A percentile compares a stretch with the other conserved stretches of the same genome.
These are phyloP conservation scores for Uloborus diversus DNA, from an alignment of 1,140 invertebrate genomes.

Conservation along the genomic window DNA sequence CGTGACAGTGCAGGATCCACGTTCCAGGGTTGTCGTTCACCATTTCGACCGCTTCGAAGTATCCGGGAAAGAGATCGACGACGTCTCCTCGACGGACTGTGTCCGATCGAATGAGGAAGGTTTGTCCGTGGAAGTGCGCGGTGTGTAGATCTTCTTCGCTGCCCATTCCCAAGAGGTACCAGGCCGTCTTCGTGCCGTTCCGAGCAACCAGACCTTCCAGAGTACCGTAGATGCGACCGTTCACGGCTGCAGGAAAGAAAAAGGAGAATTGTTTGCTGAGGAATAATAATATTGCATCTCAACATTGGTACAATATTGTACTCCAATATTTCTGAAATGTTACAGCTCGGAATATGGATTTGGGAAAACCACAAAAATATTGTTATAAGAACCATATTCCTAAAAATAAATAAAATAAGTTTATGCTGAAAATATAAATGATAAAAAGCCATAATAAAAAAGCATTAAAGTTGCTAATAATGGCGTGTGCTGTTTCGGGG, in stretches of 20 bases:
- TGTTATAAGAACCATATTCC: too few relatives aligned
- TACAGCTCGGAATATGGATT: too few relatives aligned
- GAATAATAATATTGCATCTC: too few relatives aligned
- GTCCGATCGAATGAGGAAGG: constrained; percentile 58
- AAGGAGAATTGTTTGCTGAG: not conserved
- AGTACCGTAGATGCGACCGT: constrained; percentile 62
- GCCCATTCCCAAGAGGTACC: constrained; percentile 62
- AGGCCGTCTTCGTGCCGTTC: constrained; percentile 60
- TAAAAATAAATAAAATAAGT: too few relatives aligned
- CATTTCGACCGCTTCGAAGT: constrained; percentile 60
- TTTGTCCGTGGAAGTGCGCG: constrained; percentile 63
- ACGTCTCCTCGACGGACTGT: constrained; percentile 60
- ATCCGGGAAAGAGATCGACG: constrained; percentile 62
- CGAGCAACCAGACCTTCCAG: constrained; percentile 59
- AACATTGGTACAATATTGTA: too few relatives aligned
- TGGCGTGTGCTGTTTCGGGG: too few relatives aligned
- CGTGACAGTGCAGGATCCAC: constrained; percentile 57
- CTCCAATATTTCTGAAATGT: too few relatives aligned
- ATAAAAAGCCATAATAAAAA: too few relatives aligned
- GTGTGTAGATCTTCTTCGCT: constrained; percentile 62
- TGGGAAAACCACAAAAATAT: too few relatives aligned
- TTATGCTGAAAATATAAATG: too few relatives aligned
- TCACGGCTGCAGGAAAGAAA: constrained; percentile 58
- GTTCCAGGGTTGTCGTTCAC: constrained; percentile 61
- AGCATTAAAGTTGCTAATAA: too few relatives aligned